Base-by-base conservation (phyloP, 2,113 vertebrate genomes). In the Burhinus bistriatus region DNA sequence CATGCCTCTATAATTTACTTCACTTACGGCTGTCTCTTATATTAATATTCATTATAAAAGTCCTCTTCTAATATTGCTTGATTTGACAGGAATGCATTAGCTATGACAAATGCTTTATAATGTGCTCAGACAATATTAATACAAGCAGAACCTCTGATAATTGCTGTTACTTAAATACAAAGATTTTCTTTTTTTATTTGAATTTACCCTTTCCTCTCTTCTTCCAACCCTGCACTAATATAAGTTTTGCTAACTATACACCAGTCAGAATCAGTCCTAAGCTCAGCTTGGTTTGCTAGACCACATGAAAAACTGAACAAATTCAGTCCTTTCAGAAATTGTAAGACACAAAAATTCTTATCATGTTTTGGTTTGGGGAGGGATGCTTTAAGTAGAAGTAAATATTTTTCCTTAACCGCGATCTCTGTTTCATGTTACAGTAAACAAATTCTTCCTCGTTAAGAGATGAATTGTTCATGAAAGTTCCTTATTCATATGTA, bases 21-120 rank as follows among this genome's bases (percentile, higher is more conserved):
- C 96, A 97, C 98, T 98, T 98, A 98, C 3, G 51, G 95, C 93
- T 97, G 95, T 97, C 95, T 97, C 78, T 96, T 95, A 58, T 98
- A 99, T 99, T 99, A 98, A 98, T 99, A 99, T 99, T 99, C 98
- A 99, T 99, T 98, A 98, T 89, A 95, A 96, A 98, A 97, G 80
- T 75, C 45, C 70, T 95, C 83, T 94, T 97, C 71, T 95, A 94
- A 96, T 97, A 97, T 97, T 97, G 88, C 95, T 96, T 98, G 97
- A 98, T 97, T 98, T 98, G 96, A 97, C 93, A 97, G 95, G 64
- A 96, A 96, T 96, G 97, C 98, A 98, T 98, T 98, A 98, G 97
- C 97, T 96, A 95, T 98, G 98, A 98, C 97, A 98, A 98, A 98
- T 96, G 95, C 78, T 96, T 97, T 96, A 94, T 89, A 97, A 97